Base-by-base conservation (phyloP, 2,113 vertebrate genomes). In the Periophthalmus modestus region DNA sequence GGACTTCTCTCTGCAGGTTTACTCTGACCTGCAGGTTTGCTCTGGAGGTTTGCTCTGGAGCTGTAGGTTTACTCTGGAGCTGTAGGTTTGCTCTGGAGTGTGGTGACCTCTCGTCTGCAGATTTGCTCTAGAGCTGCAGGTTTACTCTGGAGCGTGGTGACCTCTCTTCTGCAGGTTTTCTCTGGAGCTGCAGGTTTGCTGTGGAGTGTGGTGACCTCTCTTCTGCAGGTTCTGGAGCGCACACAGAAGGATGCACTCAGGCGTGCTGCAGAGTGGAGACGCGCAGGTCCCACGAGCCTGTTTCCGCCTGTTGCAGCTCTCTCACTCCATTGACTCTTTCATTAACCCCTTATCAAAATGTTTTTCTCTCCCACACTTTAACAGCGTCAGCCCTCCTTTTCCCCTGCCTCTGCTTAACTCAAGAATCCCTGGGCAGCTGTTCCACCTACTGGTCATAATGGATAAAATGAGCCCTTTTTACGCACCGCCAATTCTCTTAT, bases 271-370 rank as follows among this genome's bases (percentile, higher is more conserved):
- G 36, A 19, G 78, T 77, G 28, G 58, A 69, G 70, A 55, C 52
- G 52, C 85, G 81, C 74, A 69, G 71, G 66, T 88, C 87, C 82
- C 89, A 39, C 34, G 79, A 85, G 88, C 54, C n/a, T n/a, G n/a
- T 46, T 73, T 58, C 63, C 66, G 69, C 77, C 85, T 86, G 85
- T 86, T 90, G 88, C 85, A 86, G 73, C 87, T 88, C 82, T 89
- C 69, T 54, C 81, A 82, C 86, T 87, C 90, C 83, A 80, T 71
- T 87, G 82, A 87, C 88, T 89, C 83, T 87, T 90, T 92, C 86
- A 92, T 91, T 92, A 88, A 91, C 83, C 90, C 82, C 84, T 89
- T 82, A 83, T 85, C 85, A 87, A 87, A 88, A 89, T 90, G 89
- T 89, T 91, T 91, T 88, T 80, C 79, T 91, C 85, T 89, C 79